These are phyloP conservation scores for Agonopterix heracliana DNA, from an alignment of 2,888 invertebrate species.

Conservation along the genomic window DNA sequence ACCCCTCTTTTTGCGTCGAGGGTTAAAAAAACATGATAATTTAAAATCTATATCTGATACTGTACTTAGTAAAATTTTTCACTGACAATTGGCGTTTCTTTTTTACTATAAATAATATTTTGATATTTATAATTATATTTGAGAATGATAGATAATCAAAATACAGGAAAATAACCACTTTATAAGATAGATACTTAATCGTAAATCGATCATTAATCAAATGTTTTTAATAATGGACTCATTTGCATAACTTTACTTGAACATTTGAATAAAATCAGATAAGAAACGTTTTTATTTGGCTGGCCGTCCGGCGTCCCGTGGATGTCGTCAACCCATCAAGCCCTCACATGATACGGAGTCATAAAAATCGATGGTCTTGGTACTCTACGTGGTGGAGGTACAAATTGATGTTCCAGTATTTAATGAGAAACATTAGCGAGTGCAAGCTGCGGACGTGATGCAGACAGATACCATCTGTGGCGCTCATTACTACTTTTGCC, in stretches of 20 bases:
- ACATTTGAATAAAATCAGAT: conserved; percentile 6
- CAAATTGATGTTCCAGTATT: conserved; percentile 47
- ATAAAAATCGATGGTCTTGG: conserved; percentile 23
- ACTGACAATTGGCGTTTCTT: no score
- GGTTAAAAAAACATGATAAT: no score
- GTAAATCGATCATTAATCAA: conserved; percentile 31
- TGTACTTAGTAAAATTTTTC: no score
- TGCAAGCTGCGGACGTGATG: conserved; percentile 29
- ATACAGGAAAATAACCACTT: no score
- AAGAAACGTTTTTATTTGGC: not conserved
- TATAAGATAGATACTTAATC: conserved; percentile 8
- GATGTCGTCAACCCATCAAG: not conserved
- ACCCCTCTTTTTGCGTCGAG: no score
- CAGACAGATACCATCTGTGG: conserved; percentile 43
- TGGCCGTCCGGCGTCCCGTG: not conserved
- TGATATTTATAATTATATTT: no score
- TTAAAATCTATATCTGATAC: no score
- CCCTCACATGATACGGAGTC: conserved; percentile 8
- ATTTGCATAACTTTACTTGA: not conserved
- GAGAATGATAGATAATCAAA: no score
- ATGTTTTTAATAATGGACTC: not conserved
- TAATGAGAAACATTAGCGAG: conserved; percentile 53
- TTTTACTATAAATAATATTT: no score
- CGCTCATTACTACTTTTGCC: conserved; percentile 46
- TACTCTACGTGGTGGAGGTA: conserved; percentile 38